Base-by-base conservation (phyloP, 2,888 invertebrate genomes). In the Eutolmus rufibarbis region DNA sequence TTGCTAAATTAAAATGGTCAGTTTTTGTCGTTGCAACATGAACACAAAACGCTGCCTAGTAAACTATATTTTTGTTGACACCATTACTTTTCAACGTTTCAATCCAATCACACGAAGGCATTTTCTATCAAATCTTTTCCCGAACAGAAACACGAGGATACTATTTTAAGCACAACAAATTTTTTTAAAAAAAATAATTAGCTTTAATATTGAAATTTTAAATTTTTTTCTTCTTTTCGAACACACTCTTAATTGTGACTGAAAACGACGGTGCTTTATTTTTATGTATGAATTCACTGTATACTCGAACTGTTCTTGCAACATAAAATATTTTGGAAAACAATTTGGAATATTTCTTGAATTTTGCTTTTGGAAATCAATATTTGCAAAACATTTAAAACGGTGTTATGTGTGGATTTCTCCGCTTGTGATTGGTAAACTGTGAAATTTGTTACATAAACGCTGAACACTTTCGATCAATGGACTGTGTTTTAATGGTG, bases 351-450 rank as follows among this genome's bases (percentile, higher is more conserved):
- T 12, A 37, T 40, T 66, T 84, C n/a, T 23, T 51, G 19, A 66
- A 40, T 57, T 84, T 37, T 19, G 23, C 57, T 84, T 66, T 74
- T 56, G 56, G 56, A 14, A 84, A 84, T 40, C 14, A 84, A 40
- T 40, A 12, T 7, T 23, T 56, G n/a, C 37, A 81, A 66, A 57
- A 84, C 43, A 78, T 76, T 34, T 2, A 84, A 84, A 37, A 37
- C 34, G 43, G 57, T 74, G 19, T 66, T 84, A n/a, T 84, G 84
- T 84, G 84, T 84, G 84, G 14, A 84, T 66, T 84, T 84, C 40
- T 57, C 43, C 74, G 74, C 40, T 84, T 84, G 57, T 82, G 84
- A 66, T 46, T 84, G 19, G 34, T 66, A 74, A 37, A 37, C 43
- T 84, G 84, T 84, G 84, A 66, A 34, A 37, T 57, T 40, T 28